Conservation (phyloP, 2,797 vertebrate genomes). For the Paratrypauchen microcephalus region DNA sequence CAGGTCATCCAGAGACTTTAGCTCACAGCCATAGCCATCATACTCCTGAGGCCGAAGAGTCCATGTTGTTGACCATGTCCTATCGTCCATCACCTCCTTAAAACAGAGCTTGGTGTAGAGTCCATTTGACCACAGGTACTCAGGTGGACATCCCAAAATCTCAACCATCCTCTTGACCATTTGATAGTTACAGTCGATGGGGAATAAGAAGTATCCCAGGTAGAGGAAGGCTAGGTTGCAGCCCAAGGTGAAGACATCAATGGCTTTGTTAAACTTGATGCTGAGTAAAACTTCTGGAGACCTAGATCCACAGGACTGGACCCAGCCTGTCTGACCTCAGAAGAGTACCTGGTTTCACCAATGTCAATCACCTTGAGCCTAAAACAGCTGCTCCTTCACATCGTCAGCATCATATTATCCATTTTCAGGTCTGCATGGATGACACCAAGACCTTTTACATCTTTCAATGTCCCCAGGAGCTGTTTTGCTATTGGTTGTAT, state of each 20-base stretch:
- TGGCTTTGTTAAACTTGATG: neutral
- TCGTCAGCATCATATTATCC: neutral
- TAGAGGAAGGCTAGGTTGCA: too few relatives aligned
- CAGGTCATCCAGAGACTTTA: too few relatives aligned
- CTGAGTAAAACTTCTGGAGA: neutral
- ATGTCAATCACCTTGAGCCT: neutral
- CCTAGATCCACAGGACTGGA: neutral
- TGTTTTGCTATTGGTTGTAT: neutral
- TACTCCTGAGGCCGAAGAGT: too few relatives aligned
- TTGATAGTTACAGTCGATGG: neutral
- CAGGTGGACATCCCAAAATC: neutral
- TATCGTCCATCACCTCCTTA: neutral
- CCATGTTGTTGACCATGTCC: too few relatives aligned
- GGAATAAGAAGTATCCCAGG: too few relatives aligned
- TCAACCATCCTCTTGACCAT: neutral
- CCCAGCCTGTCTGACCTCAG: neutral
- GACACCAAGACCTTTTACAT: too few relatives aligned
- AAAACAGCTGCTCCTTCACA: neutral
- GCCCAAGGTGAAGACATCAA: neutral
- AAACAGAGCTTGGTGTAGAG: neutral
- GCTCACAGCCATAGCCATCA: too few relatives aligned
- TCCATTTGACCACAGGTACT: neutral
- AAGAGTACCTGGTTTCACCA: neutral
- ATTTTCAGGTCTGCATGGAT: neutral
- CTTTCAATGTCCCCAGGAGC: neutral